phyloP scores from a whole-genome alignment of 2,113 vertebrate species.

The Daubentonia madagascariensis region DNA sequence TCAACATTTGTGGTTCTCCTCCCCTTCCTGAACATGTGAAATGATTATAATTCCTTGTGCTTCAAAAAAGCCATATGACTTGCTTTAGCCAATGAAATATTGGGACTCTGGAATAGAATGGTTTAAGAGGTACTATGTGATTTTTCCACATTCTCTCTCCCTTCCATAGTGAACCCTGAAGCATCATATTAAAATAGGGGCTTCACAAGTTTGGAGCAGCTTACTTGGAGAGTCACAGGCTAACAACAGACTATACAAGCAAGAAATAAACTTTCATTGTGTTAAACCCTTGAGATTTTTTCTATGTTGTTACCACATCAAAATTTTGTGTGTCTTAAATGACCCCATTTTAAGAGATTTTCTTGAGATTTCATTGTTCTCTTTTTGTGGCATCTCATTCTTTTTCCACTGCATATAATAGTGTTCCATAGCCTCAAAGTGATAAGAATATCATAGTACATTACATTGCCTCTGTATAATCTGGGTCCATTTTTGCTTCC shows the following conservation, averaged over 20 bases:
- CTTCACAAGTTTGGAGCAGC: not conserved
- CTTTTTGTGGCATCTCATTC: not conserved
- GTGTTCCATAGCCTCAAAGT: not conserved
- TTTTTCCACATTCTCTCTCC: not conserved
- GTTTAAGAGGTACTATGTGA: not conserved
- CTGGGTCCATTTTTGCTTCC: not conserved
- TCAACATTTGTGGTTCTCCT: not conserved
- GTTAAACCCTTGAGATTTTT: not conserved
- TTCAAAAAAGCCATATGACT: not conserved
- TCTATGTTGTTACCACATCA: not conserved
- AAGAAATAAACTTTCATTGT: not conserved
- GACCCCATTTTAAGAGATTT: not conserved
- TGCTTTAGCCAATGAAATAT: not conserved
- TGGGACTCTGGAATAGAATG: not conserved
- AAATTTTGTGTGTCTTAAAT: not conserved
- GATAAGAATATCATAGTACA: not conserved
- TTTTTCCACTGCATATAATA: no score
- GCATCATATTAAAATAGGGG: not conserved
- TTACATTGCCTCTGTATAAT: not conserved
- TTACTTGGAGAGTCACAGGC: not conserved
- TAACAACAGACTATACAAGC: not conserved
- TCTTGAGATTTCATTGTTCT: not conserved
- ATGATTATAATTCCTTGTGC: not conserved
- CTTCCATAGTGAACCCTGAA: not conserved
- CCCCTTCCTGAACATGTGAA: not conserved